Conservation (phyloP, 2,888 invertebrate genomes). For the Sphecodes monilicornis region DNA sequence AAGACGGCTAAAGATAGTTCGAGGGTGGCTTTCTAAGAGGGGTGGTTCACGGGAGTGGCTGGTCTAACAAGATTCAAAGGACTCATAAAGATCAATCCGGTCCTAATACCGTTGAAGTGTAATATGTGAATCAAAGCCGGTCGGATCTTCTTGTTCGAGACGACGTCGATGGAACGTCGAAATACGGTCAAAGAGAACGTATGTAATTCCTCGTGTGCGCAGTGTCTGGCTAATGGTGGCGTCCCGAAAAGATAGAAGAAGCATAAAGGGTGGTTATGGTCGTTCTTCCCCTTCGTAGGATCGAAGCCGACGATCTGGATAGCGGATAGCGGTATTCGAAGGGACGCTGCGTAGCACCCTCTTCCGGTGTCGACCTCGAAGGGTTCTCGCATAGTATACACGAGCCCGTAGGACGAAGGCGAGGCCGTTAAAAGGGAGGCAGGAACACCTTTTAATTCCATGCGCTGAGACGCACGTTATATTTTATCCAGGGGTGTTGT, state of each 20-base stretch:
- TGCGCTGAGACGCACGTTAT: constrained; percentile 67
- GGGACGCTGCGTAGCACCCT: constrained; percentile 40
- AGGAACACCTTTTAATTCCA: constrained; percentile 76
- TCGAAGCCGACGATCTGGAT: constrained; percentile 50
- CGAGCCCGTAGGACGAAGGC: constrained; percentile 44
- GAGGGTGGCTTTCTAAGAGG: neutral
- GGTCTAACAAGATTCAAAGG: constrained; percentile 19
- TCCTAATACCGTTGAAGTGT: constrained; percentile 16
- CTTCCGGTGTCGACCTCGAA: constrained; percentile 45
- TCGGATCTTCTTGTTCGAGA: neutral
- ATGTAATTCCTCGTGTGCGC: constrained; percentile 50
- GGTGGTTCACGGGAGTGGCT: neutral
- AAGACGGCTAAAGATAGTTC: neutral
- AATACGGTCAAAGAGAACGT: constrained; percentile 28
- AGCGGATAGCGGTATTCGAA: constrained; percentile 40
- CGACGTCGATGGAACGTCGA: constrained; percentile 10
- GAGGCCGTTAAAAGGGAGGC: constrained; percentile 58
- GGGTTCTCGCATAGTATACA: constrained; percentile 53
- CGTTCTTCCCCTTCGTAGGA: constrained; percentile 33
- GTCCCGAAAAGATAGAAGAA: constrained; percentile 58
- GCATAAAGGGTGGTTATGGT: constrained; percentile 66
- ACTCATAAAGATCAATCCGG: constrained; percentile 8
- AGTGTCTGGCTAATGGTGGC: constrained; percentile 33
- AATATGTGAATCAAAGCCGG: constrained; percentile 20
- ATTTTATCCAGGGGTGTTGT: constrained; percentile 75